Evolutionary conservation across 2,888 invertebrate genomes (phyloP).

Genomic region (Rugalucina vietnamica): DNA sequence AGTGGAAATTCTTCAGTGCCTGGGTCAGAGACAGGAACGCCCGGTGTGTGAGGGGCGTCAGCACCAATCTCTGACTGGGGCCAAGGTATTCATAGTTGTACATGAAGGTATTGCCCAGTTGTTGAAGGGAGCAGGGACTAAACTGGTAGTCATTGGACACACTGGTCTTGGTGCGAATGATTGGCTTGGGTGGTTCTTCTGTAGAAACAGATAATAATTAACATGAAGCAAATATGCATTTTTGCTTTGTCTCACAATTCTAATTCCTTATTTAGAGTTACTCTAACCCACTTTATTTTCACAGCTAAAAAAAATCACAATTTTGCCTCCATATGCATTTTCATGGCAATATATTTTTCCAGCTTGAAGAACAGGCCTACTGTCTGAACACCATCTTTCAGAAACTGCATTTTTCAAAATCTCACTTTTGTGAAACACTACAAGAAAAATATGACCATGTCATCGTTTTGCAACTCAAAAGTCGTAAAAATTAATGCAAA

Average conservation of each 20-base stretch:
- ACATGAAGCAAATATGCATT: background rate
- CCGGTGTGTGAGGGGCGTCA: slow-evolving; percentile 82
- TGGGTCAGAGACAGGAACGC: slow-evolving; percentile 80
- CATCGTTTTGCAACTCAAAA: too few species aligned
- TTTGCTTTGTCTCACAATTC: too few species aligned
- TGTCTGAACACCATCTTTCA: too few species aligned
- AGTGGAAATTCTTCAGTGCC: slow-evolving; percentile 80
- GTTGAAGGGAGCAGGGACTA: slow-evolving; percentile 79
- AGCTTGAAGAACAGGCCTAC: too few species aligned
- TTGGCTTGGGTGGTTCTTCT: slow-evolving; percentile 67
- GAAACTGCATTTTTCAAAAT: too few species aligned
- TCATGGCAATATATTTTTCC: too few species aligned
- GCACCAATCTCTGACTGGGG: slow-evolving; percentile 72
- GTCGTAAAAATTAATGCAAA: too few species aligned
- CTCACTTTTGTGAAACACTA: too few species aligned
- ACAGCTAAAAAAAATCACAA: background rate
- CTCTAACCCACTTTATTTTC: background rate
- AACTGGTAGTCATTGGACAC: slow-evolving; percentile 81
- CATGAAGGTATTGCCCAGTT: slow-evolving; percentile 77
- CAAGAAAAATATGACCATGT: too few species aligned
- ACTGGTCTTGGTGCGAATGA: slow-evolving; percentile 75
- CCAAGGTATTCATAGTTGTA: slow-evolving; percentile 83
- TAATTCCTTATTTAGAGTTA: too few species aligned
- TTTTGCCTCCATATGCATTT: too few species aligned
- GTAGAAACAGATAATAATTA: too few species aligned